Percentiles rank a stretch among this genome's conserved stretches.
Evolutionary conservation across 2,113 vertebrate genomes (phyloP).

Genomic region (Candoia aspera): DNA sequence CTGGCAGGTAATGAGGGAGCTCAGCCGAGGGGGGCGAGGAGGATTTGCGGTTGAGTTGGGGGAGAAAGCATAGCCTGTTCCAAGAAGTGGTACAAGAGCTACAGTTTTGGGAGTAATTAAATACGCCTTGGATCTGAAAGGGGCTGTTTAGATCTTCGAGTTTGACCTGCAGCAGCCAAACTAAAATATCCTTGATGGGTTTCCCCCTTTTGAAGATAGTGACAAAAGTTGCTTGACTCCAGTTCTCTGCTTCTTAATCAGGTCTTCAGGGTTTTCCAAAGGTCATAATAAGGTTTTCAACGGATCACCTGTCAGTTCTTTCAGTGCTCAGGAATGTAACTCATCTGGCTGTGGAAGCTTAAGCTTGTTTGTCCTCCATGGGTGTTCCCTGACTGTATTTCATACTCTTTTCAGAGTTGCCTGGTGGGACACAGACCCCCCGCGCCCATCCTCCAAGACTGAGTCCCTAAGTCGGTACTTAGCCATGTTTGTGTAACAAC

Average conservation of each 20-base stretch:
- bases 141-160: not conserved
- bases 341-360: not conserved
- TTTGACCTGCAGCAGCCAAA: not conserved
- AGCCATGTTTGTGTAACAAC: not conserved
- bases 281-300: not conserved
- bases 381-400: not conserved
- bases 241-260: not conserved
- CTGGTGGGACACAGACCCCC: not conserved
- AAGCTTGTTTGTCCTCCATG: not conserved
- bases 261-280: not conserved
- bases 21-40: not conserved
- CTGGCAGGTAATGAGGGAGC: slow-evolving; percentile 83
- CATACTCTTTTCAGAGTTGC: not conserved
- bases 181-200: not conserved
- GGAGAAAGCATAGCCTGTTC: not conserved
- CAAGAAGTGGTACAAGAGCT: not conserved
- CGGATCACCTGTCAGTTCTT: not conserved
- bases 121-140: not conserved
- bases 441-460: not conserved
- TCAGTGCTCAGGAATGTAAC: too few relatives aligned
- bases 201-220: not conserved
- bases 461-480: not conserved
- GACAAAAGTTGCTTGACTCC: not conserved
- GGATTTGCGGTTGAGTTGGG: not conserved
- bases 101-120: not conserved